Base-by-base conservation (phyloP, 2,797 vertebrate genomes). In the Siniperca scherzeri region DNA sequence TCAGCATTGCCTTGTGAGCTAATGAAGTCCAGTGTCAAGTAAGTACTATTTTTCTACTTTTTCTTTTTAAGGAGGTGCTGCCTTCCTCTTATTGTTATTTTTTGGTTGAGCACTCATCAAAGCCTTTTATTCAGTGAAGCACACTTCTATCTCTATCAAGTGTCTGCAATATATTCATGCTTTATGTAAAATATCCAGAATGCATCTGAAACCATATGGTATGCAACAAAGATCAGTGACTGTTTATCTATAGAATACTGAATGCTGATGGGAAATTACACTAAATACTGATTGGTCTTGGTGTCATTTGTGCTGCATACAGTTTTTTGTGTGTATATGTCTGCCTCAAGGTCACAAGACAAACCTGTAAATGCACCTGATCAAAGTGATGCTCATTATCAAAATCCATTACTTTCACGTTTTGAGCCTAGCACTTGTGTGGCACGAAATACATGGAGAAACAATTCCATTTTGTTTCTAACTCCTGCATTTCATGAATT, bases 401-500 rank as follows among this genome's bases (percentile, higher is more conserved):
- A 30, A 61, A 80, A 79, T 46, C 27, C n/a, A 22, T 80, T 36
- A 52, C 25, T 14, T 59, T 72, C 14, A 25, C 22, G 46, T 62
- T 27, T 59, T 42, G 36, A 5, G 36, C 36, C 36, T 3, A 42
- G 10, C 40, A 42, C 40, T 42, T 42, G 36, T 80, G 73, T 65
- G 68, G 21, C 36, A 36, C 2, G 1, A 71, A 72, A 12, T 38
- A 53, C 46, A 82, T 13, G 7, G 46, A 48, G 52, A 59, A 75
- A 86, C 27, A 59, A 70, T 85, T 78, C 7, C 42, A 70, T 70
- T 81, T 52, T 64, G 61, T 80, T 74, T 70, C 67, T 22, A 78
- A 75, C 57, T 80, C 84, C 27, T 83, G 74, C 33, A 27, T 84
- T 80, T 83, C 75, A 86, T 91, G 73, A 90, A 87, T 89, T 88